Base-by-base conservation (phyloP, 2,797 vertebrate genomes). In the Cyprinodon diabolis region DNA sequence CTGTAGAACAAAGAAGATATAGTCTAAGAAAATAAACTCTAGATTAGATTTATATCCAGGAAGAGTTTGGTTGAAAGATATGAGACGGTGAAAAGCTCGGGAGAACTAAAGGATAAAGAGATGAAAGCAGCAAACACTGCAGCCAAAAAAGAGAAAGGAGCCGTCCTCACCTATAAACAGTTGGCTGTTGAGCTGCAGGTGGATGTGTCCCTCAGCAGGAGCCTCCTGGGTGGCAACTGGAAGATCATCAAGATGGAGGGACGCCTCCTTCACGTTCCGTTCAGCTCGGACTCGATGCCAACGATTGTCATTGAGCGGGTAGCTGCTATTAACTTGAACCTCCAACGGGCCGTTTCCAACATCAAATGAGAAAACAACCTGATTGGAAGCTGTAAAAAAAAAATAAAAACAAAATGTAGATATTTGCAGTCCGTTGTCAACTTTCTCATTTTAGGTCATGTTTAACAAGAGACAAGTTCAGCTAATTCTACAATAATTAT, bases 121-220 rank as follows among this genome's bases (percentile, higher is more conserved):
- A 37, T 19, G 1, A 69, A 66, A 79, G 2, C 58, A 19, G 43
- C 37, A 43, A 43, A 43, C 60, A 19, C 37, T 67, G 43, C 60
- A n/a, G 43, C 67, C 43, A 43, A 47, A 43, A 30, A 57, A 55
- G 25, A 72, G 35, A 45, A 67, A 55, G 21, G 8, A 45, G 60
- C n/a, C 30, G 1, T 2, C 5, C 95, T 85, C 94, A 97, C 97
- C 97, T 90, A 98, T 94, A 93, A 97, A 97, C 40, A 97, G 93
- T 67, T 96, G 97, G 88, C 95, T 96, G 90, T 94, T 97, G 78
- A 97, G 95, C 85, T 97, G 96, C 71, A 97, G 87, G 75, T 95
- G 95, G 79, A 96, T 94, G 43, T 96, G 95, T 30, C 96, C 96
- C 30, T 97, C 96, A 11, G 93, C 73, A 0, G 94, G 92, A 1